phyloP scores from a whole-genome alignment of 2,888 invertebrate species.

The Ashinkailepas kermadecensis region DNA sequence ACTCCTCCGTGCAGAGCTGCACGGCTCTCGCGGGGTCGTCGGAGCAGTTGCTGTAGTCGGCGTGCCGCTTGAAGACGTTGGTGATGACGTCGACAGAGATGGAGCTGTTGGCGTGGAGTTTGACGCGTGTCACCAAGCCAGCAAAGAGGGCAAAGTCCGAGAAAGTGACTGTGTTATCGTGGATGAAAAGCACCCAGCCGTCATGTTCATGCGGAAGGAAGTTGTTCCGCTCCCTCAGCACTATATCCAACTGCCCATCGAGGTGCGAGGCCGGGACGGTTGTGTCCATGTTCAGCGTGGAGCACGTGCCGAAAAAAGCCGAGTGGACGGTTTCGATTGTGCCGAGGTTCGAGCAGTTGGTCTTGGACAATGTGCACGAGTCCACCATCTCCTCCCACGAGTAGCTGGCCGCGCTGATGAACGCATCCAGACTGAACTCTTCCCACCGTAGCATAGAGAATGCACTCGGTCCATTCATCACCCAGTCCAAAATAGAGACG shows the following conservation, averaged over 20 bases:
- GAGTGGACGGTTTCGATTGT: not conserved
- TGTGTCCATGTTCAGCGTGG: not conserved
- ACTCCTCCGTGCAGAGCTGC: not conserved
- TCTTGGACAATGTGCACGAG: not conserved
- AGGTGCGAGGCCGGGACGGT: not conserved
- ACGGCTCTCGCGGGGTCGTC: not conserved
- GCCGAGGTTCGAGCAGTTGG: not conserved
- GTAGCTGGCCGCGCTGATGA: not conserved
- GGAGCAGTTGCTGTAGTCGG: not conserved
- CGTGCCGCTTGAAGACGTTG: no score
- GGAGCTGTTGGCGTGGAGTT: not conserved
- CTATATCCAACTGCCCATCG: not conserved
- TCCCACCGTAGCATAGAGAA: not conserved
- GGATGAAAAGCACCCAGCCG: not conserved
- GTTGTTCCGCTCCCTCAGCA: not conserved
- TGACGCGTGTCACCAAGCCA: not conserved
- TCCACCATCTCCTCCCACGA: not conserved
- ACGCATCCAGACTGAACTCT: not conserved
- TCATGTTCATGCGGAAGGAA: not conserved
- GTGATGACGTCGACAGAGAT: not conserved
- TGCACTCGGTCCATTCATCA: not conserved
- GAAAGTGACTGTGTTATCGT: not conserved
- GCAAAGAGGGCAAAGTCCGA: not conserved
- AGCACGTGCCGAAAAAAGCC: not conserved
- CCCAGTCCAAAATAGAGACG: not conserved